Percentiles rank a stretch among this genome's conserved stretches.
Conservation (phyloP, 2,113 vertebrate species). For the Pleuronectes platessa region DNA sequence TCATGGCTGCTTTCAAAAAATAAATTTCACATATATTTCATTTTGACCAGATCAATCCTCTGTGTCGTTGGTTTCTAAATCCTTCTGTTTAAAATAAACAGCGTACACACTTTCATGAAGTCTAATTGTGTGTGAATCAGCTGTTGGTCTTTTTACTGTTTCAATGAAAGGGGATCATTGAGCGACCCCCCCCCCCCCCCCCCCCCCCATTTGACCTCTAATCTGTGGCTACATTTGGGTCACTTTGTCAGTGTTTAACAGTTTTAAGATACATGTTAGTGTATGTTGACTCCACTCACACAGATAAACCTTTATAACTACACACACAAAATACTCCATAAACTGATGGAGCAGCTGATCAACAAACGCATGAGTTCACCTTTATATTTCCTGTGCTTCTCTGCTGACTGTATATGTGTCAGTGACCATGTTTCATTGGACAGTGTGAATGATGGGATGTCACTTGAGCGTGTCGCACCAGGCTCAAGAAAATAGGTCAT, state of each 20-base stretch:
- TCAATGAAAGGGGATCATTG: conserved; percentile 7
- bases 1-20: neutral
- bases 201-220: neutral
- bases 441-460: neutral
- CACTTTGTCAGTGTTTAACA: neutral
- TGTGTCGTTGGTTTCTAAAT: neutral
- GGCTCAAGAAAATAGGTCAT: neutral
- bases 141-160: neutral
- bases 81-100: neutral
- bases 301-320: neutral
- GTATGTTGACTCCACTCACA: neutral
- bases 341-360: neutral
- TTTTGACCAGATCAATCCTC: neutral
- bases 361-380: neutral
- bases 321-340: neutral
- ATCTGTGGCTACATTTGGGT: conserved; percentile 26
- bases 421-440: neutral
- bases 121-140: neutral
- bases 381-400: neutral
- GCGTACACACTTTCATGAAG: neutral
- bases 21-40: neutral
- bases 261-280: neutral
- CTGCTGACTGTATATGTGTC: neutral
- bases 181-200: neutral
- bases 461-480: neutral